Evolutionary conservation across 30 jellyfish, hydroid and myxozoan species (phyloP).

Genomic region (Cassiopea andromeda): DNA sequence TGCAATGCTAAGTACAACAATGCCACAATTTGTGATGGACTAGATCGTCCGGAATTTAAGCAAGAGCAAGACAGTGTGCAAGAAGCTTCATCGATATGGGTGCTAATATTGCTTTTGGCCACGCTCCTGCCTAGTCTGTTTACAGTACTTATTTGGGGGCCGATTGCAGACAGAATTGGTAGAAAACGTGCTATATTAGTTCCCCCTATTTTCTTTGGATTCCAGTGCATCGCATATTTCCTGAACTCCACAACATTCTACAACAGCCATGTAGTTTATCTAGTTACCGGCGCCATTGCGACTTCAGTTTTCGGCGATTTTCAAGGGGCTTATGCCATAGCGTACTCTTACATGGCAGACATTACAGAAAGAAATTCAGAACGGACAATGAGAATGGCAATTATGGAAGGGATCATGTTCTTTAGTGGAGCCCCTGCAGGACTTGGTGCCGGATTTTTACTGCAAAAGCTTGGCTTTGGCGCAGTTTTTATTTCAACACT

Average conservation of each 20-base stretch:
- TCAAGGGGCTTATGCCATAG: slow-evolving; percentile 88
- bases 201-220: slow-evolving; percentile 83
- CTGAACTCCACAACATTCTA: slow-evolving; percentile 47
- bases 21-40: slow-evolving; percentile 62
- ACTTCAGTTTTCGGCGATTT: slow-evolving; percentile 71
- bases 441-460: slow-evolving; percentile 74
- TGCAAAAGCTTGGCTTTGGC: slow-evolving; percentile 74
- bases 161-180: slow-evolving; percentile 90
- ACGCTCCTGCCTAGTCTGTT: slow-evolving; percentile 79
- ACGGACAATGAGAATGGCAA: slow-evolving; percentile 93
- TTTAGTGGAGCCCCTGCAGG: slow-evolving; percentile 90
- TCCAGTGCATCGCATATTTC: slow-evolving; percentile 68
- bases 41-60: slow-evolving; percentile 16
- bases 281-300: slow-evolving; percentile 45
- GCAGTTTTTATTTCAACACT: slow-evolving; percentile 76
- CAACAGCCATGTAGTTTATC: slow-evolving; percentile 38
- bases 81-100: slow-evolving; percentile 74
- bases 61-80: slow-evolving; percentile 57
- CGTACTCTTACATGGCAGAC: slow-evolving; percentile 93
- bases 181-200: slow-evolving; percentile 71
- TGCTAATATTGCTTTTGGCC: slow-evolving; percentile 65
- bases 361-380: slow-evolving; percentile 73
- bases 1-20: slow-evolving; percentile 69
- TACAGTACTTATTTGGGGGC: slow-evolving; percentile 93
- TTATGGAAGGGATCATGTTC: slow-evolving; percentile 82